Evolutionary conservation across 2,113 vertebrate species (phyloP), one percentile per base, ranked within the genome.

Genomic region (Bambusicola thoracicus): DNA sequence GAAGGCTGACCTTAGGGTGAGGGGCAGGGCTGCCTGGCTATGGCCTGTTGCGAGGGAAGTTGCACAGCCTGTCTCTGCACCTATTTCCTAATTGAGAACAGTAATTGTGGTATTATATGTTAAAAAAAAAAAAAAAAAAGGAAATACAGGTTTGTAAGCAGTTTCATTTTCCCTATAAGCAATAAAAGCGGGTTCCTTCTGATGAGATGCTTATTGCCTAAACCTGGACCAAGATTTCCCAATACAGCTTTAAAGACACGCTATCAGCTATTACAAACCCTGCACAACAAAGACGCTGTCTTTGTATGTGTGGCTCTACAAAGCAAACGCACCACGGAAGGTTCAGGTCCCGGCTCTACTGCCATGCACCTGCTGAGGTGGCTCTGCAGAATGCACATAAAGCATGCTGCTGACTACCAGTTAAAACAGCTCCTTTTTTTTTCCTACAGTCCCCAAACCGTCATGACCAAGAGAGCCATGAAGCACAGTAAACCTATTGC

Each of bases 181-280:
- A 61, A 0, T 62, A 58, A 38, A 34, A 87, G 84, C 40, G 8
- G 14, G 58, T 58, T 93, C 62, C 40, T 84, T 76, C 53, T 79
- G 36, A 69, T 0, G 11, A 85, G 53, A 82, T n/a, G 27, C 56
- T 53, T 83, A 53, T 1, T 87, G 58, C 34, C 32, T 59, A 58
- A 92, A 73, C 66, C 44, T 87, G 87, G 29, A 17, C n/a, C 76
- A 30, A 44, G 5, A 75, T 90, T 89, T 95, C 81, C 70, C 62
- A 94, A 66, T 36, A 25, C 63, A 22, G 67, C 63, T 68, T 61
- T 91, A 79, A 88, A 87, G 34, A 24, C n/a, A 32, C 18, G 53
- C 38, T 90, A 78, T 34, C 1, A 0, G 53, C 65, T 89, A 32
- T 73, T 66, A 61, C 7, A 44, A 84, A 51, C 34, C 53, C 53